A percentile compares a stretch with the other conserved stretches of the same genome.
These are phyloP conservation scores for Pseudopodoces humilis DNA, from an alignment of 2,113 vertebrate species.

Conservation along the genomic window DNA sequence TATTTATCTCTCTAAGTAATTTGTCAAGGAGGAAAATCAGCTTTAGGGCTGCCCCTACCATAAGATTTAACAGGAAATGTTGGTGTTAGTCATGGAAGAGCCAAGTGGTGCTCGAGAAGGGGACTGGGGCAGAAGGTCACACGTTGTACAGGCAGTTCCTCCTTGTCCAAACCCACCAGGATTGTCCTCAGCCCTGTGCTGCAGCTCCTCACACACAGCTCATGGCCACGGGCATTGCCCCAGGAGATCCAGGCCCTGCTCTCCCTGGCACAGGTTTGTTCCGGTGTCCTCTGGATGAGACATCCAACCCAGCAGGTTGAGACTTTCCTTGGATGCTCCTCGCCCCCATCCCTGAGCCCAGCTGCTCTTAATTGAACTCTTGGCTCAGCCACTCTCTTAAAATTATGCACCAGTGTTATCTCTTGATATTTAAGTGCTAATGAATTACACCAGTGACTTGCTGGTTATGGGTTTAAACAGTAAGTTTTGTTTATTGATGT, in stretches of 20 bases:
- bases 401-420: not conserved
- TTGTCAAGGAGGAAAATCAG: not conserved
- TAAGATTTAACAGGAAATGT: not conserved
- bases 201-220: not conserved
- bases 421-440: not conserved
- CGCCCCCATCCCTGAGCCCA: not conserved
- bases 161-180: not conserved
- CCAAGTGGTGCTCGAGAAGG: not conserved
- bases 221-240: not conserved
- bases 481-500: not conserved
- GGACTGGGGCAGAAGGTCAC: not conserved
- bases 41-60: not conserved
- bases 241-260: not conserved
- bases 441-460: not conserved
- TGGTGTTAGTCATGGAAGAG: no score
- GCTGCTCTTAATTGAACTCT: not conserved
- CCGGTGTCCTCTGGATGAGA: not conserved
- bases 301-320: not conserved
- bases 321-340: not conserved
- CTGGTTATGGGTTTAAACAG: not conserved
- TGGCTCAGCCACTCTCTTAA: not conserved
- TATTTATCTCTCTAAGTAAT: not conserved
- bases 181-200: not conserved
- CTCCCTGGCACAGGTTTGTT: not conserved
- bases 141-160: not conserved